Base-by-base conservation (phyloP, 2,113 vertebrate species). In the Garra rufa region DNA sequence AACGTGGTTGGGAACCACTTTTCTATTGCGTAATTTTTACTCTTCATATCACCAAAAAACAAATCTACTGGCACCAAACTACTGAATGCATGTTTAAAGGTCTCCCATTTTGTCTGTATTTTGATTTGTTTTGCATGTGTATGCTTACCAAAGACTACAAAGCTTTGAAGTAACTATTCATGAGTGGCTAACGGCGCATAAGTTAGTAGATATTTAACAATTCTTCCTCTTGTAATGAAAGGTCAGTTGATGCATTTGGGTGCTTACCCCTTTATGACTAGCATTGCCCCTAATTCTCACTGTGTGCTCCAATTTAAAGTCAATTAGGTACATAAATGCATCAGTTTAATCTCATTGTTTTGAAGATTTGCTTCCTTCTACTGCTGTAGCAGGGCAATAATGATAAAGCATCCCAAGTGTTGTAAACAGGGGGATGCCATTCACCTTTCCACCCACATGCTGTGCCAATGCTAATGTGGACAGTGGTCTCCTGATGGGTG, bases 261-360 rank as follows among this genome's bases (percentile, higher is more conserved):
- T 30, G 61, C 76, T 73, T 84, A 74, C 71, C 77, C 52, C 30
- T 77, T 83, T 83, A 82, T 76, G 83, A 88, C 81, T 28, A 46
- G 76, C 83, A 88, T 84, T 83, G 84, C 76, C 63, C 19, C n/a
- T 61, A 73, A 74, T 77, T 84, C 67, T 75, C 85, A 69, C 55
- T 28, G 71, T 79, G 87, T 63, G 44, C 44, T 69, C 30, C 82
- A 74, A 84, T 88, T 88, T 88, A 82, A 86, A 88, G 81, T 88
- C 82, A 88, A 86, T 88, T 88, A 88, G 84, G 81, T 88, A 86
- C 84, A 86, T 81, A 83, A 86, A 88, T 88, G 85, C 81, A 84
- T 83, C 87, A 77, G 82, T 88, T 86, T 86, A 84, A 88, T 86
- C 82, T 77, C 84, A 86, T 88, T 88, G 85, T 88, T 86, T 63